phyloP scores from a whole-genome alignment of 2,113 vertebrate genomes.

The Poeciliopsis prolifica region DNA sequence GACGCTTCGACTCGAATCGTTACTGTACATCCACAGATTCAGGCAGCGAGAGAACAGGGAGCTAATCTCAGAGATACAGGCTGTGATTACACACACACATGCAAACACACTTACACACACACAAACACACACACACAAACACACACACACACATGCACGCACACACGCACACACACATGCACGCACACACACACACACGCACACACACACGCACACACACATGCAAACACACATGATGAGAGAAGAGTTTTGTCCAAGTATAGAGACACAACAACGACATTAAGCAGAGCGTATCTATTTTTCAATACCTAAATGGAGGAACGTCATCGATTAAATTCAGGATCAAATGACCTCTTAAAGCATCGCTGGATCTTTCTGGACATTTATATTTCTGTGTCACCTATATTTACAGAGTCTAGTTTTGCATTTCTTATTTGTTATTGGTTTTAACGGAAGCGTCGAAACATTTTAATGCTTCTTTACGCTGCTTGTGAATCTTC shows the following conservation, averaged over 20 bases:
- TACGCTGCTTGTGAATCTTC: constrained; percentile 12
- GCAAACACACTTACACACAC: no score
- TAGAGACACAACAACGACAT: constrained; percentile 15
- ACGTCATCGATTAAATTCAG: neutral
- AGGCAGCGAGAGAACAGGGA: constrained; percentile 42
- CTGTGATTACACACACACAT: constrained; percentile 40
- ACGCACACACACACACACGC: no score
- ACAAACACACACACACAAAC: no score
- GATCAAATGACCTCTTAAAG: neutral
- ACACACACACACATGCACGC: no score
- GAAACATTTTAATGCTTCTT: neutral
- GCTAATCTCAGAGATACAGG: constrained; percentile 60
- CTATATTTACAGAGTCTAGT: no score
- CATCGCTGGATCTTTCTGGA: neutral
- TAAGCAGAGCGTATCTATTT: constrained; percentile 8
- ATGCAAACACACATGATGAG: neutral
- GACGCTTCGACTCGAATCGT: neutral
- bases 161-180: no score
- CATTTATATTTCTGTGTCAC: no score
- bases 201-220: neutral
- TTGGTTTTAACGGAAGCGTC: no score
- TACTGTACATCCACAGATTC: constrained; percentile 44
- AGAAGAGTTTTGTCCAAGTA: constrained; percentile 20
- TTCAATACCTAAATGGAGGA: neutral
- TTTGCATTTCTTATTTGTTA: no score